phyloP scores from a whole-genome alignment of 2,888 invertebrate species.

The Pilophorus perplexus region DNA sequence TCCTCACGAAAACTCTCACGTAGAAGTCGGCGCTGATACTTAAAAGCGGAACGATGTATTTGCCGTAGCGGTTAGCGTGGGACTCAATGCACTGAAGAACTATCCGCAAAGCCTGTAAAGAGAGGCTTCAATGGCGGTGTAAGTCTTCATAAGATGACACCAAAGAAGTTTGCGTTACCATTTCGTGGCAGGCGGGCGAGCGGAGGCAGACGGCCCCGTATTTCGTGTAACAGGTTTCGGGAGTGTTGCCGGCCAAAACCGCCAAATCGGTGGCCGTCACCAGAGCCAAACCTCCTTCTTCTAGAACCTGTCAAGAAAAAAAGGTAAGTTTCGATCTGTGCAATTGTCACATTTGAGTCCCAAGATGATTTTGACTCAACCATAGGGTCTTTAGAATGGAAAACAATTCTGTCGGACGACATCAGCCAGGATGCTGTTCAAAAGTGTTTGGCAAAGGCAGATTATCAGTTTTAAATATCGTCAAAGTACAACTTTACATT shows the following conservation, averaged over 20 bases:
- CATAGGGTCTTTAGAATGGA: too few relatives aligned
- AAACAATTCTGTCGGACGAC: too few relatives aligned
- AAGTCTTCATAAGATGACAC: too few relatives aligned
- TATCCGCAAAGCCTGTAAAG: conserved; percentile 82
- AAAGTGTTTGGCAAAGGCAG: too few relatives aligned
- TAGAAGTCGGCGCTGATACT: conserved; percentile 96
- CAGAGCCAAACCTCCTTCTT: conserved; percentile 81
- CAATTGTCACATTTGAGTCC: neutral
- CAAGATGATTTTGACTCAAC: too few relatives aligned
- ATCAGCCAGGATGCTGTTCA: too few relatives aligned
- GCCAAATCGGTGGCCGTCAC: conserved; percentile 98
- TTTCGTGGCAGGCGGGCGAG: conserved; percentile 89
- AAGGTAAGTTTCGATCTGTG: neutral
- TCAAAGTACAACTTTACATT: too few relatives aligned
- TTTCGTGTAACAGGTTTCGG: conserved; percentile 89
- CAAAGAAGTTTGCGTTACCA: conserved; percentile 58
- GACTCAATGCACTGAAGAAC: conserved; percentile 84
- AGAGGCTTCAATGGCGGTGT: too few relatives aligned
- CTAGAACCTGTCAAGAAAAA: conserved; percentile 55
- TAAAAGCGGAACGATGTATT: conserved; percentile 86
- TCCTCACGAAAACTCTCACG: conserved; percentile 84
- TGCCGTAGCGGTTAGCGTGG: conserved; percentile 88
- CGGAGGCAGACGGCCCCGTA: conserved; percentile 89
- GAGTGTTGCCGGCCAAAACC: conserved; percentile 89
- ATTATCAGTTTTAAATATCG: too few relatives aligned